phyloP scores from a whole-genome alignment of 92 coral and sea anemone species.

The Zoanthus sociatus region DNA sequence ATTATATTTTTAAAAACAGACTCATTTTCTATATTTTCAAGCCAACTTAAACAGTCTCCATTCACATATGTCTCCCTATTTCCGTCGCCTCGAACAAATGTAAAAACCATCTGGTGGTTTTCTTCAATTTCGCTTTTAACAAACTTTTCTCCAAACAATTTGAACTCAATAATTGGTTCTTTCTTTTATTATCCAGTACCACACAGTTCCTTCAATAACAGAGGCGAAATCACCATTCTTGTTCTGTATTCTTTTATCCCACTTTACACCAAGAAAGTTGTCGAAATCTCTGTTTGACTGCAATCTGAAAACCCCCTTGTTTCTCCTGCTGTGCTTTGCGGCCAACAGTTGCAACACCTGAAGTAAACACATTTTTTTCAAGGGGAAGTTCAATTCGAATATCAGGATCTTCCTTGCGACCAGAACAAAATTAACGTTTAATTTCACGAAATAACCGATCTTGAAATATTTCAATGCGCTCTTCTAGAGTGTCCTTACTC shows the following conservation, averaged over 20 bases:
- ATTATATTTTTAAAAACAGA: not conserved
- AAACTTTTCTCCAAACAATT: conserved; percentile 47
- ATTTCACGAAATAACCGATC: conserved; percentile 50
- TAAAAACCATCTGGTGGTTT: conserved; percentile 33
- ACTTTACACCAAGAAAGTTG: conserved; percentile 59
- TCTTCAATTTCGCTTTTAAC: conserved; percentile 57
- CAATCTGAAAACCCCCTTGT: conserved; percentile 46
- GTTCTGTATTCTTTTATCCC: conserved; percentile 71
- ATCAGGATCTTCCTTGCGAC: conserved; percentile 59
- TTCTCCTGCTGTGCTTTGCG: conserved; percentile 43
- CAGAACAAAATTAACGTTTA: conserved; percentile 57
- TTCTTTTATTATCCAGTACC: conserved; percentile 53
- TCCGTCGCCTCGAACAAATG: conserved; percentile 74
- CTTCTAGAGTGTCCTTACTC: conserved; percentile 36
- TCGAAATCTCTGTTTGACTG: conserved; percentile 55
- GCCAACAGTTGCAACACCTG: conserved; percentile 51
- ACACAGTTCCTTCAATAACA: conserved; percentile 62
- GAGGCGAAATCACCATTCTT: conserved; percentile 65
- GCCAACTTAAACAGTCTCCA: conserved; percentile 4
- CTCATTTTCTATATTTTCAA: not conserved
- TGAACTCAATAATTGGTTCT: conserved; percentile 47
- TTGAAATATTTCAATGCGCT: conserved; percentile 41
- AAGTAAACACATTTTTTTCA: conserved; percentile 65
- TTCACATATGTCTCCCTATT: conserved; percentile 52
- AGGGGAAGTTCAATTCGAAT: conserved; percentile 49